phyloP scores from a whole-genome alignment of 2,888 invertebrate species.

The Cheilosia scutellata region DNA sequence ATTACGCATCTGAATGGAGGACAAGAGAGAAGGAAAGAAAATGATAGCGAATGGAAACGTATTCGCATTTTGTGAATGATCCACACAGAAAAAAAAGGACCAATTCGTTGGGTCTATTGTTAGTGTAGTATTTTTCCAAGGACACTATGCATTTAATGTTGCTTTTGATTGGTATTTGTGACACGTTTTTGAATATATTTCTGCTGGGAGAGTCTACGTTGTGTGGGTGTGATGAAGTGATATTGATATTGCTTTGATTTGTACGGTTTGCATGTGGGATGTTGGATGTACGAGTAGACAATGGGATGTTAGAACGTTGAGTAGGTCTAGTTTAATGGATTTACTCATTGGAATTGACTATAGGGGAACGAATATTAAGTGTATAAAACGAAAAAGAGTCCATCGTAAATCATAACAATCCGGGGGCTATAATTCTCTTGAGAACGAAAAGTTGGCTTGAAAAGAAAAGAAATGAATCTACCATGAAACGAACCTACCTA shows the following conservation, averaged over 20 bases:
- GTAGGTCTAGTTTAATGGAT: background rate
- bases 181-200: background rate
- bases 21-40: too few species aligned
- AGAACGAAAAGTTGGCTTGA: too few species aligned
- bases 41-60: too few species aligned
- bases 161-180: background rate
- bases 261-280: background rate
- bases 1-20: too few species aligned
- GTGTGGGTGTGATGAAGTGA: background rate
- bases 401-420: too few species aligned
- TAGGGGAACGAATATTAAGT: too few species aligned
- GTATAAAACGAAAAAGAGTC: too few species aligned
- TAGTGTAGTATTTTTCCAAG: background rate
- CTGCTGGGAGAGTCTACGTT: background rate
- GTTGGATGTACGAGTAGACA: background rate
- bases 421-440: too few species aligned
- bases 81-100: too few species aligned
- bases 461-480: too few species aligned
- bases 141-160: background rate
- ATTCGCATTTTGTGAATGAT: too few species aligned
- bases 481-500: too few species aligned
- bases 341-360: background rate
- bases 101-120: background rate
- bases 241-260: background rate
- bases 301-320: background rate